These are phyloP conservation scores for Frieseomelitta varia DNA, from an alignment of 1,140 invertebrate genomes.

Conservation along the genomic window DNA sequence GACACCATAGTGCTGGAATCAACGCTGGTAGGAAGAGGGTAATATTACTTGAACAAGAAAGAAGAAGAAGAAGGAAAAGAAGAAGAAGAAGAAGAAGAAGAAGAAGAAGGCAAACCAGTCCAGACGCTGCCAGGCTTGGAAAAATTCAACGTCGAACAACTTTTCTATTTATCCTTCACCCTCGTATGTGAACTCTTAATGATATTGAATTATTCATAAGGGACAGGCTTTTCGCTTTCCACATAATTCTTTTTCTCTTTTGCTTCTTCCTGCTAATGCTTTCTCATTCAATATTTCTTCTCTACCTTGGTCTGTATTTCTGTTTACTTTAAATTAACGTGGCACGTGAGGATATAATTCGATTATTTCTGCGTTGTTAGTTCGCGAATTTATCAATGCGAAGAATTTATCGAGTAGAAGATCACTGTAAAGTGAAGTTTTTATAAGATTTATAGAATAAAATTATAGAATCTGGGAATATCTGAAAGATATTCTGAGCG, in stretches of 20 bases:
- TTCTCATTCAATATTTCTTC: not conserved
- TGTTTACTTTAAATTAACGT: not conserved
- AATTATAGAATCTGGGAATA: no score
- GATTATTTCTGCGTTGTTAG: not conserved
- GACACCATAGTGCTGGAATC: slow-evolving; percentile 6
- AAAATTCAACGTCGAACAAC: slow-evolving; percentile 32
- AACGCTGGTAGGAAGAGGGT: not conserved
- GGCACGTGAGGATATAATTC: not conserved
- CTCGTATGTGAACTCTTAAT: slow-evolving; percentile 39
- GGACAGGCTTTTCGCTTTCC: not conserved
- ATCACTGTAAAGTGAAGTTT: no score
- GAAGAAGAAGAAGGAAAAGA: not conserved
- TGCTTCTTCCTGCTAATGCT: not conserved
- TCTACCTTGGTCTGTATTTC: not conserved
- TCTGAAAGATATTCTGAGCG: no score
- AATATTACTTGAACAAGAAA: slow-evolving; percentile 13
- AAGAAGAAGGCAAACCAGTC: not conserved
- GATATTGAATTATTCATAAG: slow-evolving; percentile 36
- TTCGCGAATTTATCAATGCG: no score
- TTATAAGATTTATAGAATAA: no score
- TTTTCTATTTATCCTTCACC: slow-evolving; percentile 38
- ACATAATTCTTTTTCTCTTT: not conserved
- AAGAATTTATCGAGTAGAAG: no score
- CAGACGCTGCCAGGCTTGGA: not conserved
- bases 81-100: not conserved